Percentiles rank a stretch among this genome's conserved stretches.
phyloP scores from a whole-genome alignment of 2,113 vertebrate genomes.

The Dipodomys stephensi region DNA sequence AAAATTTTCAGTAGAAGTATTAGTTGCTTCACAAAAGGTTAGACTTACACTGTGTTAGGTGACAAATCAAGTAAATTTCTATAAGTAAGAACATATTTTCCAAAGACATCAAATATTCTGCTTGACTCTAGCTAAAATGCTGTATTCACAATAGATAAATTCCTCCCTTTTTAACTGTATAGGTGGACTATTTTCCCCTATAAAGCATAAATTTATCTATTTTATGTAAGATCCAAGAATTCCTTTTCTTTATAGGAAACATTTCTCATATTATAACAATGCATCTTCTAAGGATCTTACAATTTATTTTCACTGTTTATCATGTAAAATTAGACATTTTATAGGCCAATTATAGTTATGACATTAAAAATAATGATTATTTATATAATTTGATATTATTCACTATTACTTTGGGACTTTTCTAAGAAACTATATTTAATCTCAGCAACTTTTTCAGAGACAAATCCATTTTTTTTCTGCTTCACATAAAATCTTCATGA shows the following conservation, averaged over 20 bases:
- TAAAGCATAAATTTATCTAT: background rate
- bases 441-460: background rate
- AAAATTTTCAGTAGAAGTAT: background rate
- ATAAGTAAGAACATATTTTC: background rate
- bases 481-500: background rate
- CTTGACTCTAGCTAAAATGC: too few relatives aligned
- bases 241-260: background rate
- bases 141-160: too few relatives aligned
- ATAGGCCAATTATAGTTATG: too few relatives aligned
- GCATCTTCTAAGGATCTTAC: constrained; percentile 1
- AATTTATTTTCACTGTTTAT: background rate
- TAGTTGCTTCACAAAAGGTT: background rate
- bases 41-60: background rate
- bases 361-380: too few relatives aligned
- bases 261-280: background rate
- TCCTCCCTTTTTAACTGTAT: too few relatives aligned
- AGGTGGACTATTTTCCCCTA: background rate
- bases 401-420: background rate
- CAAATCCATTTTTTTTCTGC: background rate
- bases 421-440: background rate
- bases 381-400: background rate
- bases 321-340: background rate
- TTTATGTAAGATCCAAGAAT: background rate
- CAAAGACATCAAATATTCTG: background rate
- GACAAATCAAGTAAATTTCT: constrained; percentile 8